Evolutionary conservation across 1,140 invertebrate genomes (phyloP).

Genomic region (Plutomurus gul): DNA sequence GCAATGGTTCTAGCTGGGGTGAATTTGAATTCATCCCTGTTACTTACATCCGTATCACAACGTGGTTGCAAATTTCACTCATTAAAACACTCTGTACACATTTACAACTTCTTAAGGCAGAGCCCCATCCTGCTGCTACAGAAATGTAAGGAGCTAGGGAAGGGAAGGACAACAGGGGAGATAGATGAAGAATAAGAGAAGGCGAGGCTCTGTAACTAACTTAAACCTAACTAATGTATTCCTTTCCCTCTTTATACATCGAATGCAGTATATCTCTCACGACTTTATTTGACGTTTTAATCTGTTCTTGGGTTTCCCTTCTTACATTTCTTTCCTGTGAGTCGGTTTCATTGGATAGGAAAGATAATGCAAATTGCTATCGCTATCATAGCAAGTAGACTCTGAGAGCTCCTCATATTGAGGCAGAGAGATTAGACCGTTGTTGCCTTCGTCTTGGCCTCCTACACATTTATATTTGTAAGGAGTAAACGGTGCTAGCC

Average conservation of each 20-base stretch:
- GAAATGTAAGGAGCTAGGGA: no score
- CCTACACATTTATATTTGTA: not conserved
- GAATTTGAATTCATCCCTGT: constrained; percentile 5
- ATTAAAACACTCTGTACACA: not conserved
- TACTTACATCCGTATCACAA: not conserved
- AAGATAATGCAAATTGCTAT: constrained; percentile 25
- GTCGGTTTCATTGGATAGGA: not conserved
- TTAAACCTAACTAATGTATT: constrained; percentile 28
- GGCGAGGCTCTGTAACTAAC: not conserved
- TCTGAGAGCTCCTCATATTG: not conserved
- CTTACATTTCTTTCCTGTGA: constrained; percentile 17
- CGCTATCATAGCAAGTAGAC: not conserved
- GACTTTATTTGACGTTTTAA: constrained; percentile 30
- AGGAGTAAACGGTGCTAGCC: not conserved
- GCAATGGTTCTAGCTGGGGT: not conserved
- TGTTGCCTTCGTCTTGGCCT: not conserved
- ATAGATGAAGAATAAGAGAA: not conserved
- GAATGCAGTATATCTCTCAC: constrained; percentile 16
- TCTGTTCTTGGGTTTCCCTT: constrained; percentile 25
- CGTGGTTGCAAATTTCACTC: constrained; percentile 20
- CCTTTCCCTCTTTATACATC: constrained; percentile 5
- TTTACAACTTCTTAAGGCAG: not conserved
- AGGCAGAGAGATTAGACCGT: not conserved
- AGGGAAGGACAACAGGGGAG: not conserved
- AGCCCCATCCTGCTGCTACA: no score